Percentiles rank a stretch among this genome's conserved stretches.
phyloP scores from a whole-genome alignment of 2,113 vertebrate genomes.

The Colinus virginianus region DNA sequence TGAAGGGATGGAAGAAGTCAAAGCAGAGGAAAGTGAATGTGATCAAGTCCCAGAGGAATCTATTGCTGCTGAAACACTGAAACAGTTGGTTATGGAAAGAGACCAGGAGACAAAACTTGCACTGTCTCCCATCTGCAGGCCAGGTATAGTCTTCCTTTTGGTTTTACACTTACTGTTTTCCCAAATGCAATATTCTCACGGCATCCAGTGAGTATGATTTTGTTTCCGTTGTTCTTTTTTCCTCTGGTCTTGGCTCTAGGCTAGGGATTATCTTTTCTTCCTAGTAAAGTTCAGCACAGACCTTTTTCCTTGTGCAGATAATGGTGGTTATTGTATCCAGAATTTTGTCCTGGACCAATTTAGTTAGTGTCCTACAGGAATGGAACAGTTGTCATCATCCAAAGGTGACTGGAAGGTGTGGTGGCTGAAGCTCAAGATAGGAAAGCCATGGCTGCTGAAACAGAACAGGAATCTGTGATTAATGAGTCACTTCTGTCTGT shows the following conservation, averaged over 20 bases:
- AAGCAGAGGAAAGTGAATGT: slow-evolving; percentile 49
- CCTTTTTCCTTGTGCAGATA: too few species aligned
- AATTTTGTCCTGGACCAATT: slow-evolving; percentile 17
- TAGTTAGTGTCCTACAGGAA: slow-evolving; percentile 4
- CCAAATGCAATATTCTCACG: neutral
- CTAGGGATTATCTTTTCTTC: slow-evolving; percentile 5
- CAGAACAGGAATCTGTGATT: neutral
- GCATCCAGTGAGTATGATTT: neutral
- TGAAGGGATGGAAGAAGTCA: slow-evolving; percentile 48
- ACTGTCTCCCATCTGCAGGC: neutral
- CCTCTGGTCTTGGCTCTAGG: neutral
- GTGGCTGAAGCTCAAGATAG: slow-evolving; percentile 44
- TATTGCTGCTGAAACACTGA: slow-evolving; percentile 66
- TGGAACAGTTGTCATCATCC: neutral
- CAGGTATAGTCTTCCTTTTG: slow-evolving; percentile 8
- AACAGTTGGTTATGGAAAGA: slow-evolving; percentile 68
- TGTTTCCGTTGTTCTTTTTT: neutral
- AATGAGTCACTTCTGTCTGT: neutral
- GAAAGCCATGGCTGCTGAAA: slow-evolving; percentile 39
- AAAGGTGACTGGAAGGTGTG: neutral
- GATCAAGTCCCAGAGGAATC: slow-evolving; percentile 15
- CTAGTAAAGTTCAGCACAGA: neutral
- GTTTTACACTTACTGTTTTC: neutral
- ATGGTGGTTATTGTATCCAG: slow-evolving; percentile 17
- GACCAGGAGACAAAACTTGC: slow-evolving; percentile 21